Percentiles rank a stretch among this genome's conserved stretches.
phyloP scores from a whole-genome alignment of 2,888 invertebrate species.

The Epinotia brunnichana region DNA sequence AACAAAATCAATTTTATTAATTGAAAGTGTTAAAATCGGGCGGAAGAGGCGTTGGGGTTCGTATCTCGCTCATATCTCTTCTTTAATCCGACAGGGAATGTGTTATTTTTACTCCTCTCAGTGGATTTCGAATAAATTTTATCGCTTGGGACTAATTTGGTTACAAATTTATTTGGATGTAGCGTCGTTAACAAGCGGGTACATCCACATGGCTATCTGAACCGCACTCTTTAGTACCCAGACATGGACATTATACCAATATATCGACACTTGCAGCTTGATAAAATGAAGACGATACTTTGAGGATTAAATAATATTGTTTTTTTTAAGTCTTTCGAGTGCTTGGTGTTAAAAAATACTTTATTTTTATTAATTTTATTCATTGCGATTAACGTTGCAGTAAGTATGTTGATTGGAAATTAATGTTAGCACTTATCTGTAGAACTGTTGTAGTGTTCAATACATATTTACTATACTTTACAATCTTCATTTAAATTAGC shows the following conservation, averaged over 20 bases:
- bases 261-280: constrained; percentile 79
- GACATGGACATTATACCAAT: constrained; percentile 79
- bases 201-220: constrained; percentile 80
- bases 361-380: constrained; percentile 69
- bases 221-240: constrained; percentile 77
- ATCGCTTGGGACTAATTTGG: constrained; percentile 83
- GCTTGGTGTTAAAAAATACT: constrained; percentile 66
- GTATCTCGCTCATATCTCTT: constrained; percentile 82
- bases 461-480: not conserved
- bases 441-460: not conserved
- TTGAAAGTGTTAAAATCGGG: constrained; percentile 84
- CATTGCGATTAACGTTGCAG: constrained; percentile 59
- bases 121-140: constrained; percentile 84
- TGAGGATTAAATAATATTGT: constrained; percentile 79
- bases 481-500: constrained; percentile 6
- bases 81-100: constrained; percentile 83
- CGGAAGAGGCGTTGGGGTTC: constrained; percentile 76
- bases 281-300: constrained; percentile 82
- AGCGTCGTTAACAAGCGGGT: constrained; percentile 81
- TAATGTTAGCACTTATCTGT: constrained; percentile 5
- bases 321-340: constrained; percentile 58
- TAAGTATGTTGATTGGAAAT: constrained; percentile 53
- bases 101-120: constrained; percentile 83
- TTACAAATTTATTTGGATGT: constrained; percentile 84
- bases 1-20: constrained; percentile 84